A percentile compares a stretch with the other conserved stretches of the same genome.
phyloP scores from a whole-genome alignment of 1,140 invertebrate genomes.

The Acromyrmex echinatior region DNA sequence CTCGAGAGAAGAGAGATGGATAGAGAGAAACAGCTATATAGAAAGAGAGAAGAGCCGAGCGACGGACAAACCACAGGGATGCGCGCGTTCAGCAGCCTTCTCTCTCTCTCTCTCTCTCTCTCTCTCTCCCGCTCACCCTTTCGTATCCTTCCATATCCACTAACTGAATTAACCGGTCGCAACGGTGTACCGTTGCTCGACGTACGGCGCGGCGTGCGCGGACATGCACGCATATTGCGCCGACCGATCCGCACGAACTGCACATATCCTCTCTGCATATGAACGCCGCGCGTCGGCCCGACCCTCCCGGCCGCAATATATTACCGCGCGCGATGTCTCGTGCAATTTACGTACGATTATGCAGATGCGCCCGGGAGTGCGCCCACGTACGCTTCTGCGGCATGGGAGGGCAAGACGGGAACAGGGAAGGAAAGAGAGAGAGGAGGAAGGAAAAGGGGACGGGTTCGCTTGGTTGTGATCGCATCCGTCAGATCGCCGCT shows the following conservation, averaged over 20 bases:
- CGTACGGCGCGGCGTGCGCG: slow-evolving; percentile 13
- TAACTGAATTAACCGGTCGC: slow-evolving; percentile 77
- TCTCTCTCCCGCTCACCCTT: not conserved
- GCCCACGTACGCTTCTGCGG: slow-evolving; percentile 56
- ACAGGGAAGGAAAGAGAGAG: not conserved
- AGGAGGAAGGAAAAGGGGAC: not conserved
- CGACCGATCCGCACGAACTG: slow-evolving; percentile 51
- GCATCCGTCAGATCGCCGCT: not conserved
- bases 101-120: not conserved
- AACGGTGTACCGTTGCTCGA: slow-evolving; percentile 67
- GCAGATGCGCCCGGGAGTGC: slow-evolving; percentile 66
- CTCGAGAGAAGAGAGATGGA: not conserved
- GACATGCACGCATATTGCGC: slow-evolving; percentile 56
- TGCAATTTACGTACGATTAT: slow-evolving; percentile 78
- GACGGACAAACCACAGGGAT: slow-evolving; percentile 42
- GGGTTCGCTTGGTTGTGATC: not conserved
- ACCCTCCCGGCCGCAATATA: slow-evolving; percentile 72
- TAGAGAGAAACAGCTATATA: not conserved
- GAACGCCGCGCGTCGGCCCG: slow-evolving; percentile 51
- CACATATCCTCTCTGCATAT: slow-evolving; percentile 72
- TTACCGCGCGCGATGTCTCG: slow-evolving; percentile 73
- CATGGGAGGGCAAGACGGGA: not conserved
- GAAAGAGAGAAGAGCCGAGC: not conserved
- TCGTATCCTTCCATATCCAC: slow-evolving; percentile 62
- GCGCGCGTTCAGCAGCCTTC: slow-evolving; percentile 22